Conservation (phyloP, 1,140 invertebrate species). For the Panonychus citri region DNA sequence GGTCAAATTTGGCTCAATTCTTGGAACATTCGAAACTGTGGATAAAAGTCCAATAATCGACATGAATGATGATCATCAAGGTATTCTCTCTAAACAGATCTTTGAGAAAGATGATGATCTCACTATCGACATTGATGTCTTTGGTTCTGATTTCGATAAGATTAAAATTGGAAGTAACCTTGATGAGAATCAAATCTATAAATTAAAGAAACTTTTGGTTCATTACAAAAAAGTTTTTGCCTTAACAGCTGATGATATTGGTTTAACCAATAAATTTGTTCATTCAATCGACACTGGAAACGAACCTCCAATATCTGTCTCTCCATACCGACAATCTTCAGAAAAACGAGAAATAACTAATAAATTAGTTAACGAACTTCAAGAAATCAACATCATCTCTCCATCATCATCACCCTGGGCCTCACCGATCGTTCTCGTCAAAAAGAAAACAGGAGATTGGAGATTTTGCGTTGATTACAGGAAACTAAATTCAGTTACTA, state of each 20-base stretch:
- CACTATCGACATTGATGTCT: background rate
- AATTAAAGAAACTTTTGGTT: background rate
- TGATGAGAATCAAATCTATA: background rate
- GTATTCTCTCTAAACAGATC: too few species aligned
- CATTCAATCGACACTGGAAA: background rate
- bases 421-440: slow-evolving; percentile 1
- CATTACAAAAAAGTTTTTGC: background rate
- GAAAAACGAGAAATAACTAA: background rate
- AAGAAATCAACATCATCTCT: slow-evolving; percentile 19
- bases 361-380: slow-evolving; percentile 16
- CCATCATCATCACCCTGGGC: slow-evolving; percentile 15
- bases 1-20: too few species aligned
- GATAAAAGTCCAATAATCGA: too few species aligned
- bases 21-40: too few species aligned
- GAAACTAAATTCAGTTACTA: slow-evolving; percentile 1
- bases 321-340: background rate
- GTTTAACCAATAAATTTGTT: background rate
- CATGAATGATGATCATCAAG: too few species aligned
- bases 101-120: background rate
- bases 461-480: slow-evolving; percentile 5
- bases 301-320: background rate
- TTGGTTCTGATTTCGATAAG: background rate
- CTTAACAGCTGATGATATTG: background rate
- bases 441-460: slow-evolving; percentile 1
- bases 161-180: background rate